These are phyloP conservation scores for Anser cygnoides DNA, from an alignment of 2,113 vertebrate genomes.

Conservation along the genomic window DNA sequence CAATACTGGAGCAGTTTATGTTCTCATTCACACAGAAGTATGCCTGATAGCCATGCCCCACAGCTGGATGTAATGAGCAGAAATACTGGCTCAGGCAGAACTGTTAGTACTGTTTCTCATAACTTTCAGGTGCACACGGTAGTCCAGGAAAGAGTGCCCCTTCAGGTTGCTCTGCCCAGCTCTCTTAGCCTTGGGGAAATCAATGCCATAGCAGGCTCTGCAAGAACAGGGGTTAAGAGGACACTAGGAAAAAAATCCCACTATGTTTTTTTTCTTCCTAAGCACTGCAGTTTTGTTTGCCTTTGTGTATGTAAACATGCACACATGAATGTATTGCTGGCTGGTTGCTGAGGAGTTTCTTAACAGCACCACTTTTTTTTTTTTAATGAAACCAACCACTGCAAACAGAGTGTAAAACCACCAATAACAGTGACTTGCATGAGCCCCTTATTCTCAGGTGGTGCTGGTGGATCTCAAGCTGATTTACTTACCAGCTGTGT, in stretches of 20 bases:
- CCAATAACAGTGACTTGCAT: background rate
- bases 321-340: background rate
- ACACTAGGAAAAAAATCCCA: background rate
- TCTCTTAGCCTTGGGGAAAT: background rate
- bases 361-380: background rate
- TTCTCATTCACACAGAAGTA: background rate
- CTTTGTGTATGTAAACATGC: background rate
- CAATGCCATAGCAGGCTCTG: background rate
- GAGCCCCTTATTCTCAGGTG: background rate
- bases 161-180: background rate
- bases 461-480: background rate
- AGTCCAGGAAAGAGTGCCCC: background rate
- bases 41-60: background rate
- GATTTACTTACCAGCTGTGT: conserved; percentile 79
- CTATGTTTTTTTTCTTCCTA: background rate
- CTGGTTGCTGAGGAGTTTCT: background rate
- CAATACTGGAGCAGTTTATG: background rate
- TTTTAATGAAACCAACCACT: background rate
- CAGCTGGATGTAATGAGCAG: background rate
- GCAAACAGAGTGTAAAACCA: background rate
- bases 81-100: background rate
- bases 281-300: background rate
- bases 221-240: background rate
- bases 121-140: background rate
- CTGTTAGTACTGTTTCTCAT: background rate